phyloP scores from a whole-genome alignment of 1,140 invertebrate species.

The Lasaia peninsularis region DNA sequence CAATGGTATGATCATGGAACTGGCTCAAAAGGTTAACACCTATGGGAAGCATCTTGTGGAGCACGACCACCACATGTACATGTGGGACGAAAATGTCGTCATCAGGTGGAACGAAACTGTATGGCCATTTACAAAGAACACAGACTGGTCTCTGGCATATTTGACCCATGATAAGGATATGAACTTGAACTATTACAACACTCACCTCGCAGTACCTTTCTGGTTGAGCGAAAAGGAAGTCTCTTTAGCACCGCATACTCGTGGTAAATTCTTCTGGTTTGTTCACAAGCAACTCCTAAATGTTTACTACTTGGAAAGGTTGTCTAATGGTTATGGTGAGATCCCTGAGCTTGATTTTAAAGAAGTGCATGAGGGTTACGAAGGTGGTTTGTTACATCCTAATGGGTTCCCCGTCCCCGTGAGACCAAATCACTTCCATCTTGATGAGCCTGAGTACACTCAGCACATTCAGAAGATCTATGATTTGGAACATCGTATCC shows the following conservation, averaged over 20 bases:
- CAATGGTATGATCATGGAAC: constrained; percentile 77
- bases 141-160: constrained; percentile 80
- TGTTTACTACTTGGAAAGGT: constrained; percentile 83
- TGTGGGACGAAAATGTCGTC: constrained; percentile 56
- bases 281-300: constrained; percentile 80
- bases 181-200: constrained; percentile 84
- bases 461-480: constrained; percentile 72
- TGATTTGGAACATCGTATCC: constrained; percentile 79
- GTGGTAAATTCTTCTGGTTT: constrained; percentile 82
- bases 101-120: constrained; percentile 79
- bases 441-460: constrained; percentile 44
- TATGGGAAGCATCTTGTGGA: constrained; percentile 47
- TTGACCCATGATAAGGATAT: constrained; percentile 86
- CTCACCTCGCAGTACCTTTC: constrained; percentile 80
- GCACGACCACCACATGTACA: constrained; percentile 44
- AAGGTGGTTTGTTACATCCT: constrained; percentile 80
- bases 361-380: constrained; percentile 80
- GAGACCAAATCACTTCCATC: constrained; percentile 72
- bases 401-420: constrained; percentile 82
- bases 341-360: constrained; percentile 79
- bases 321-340: constrained; percentile 80
- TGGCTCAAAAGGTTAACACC: constrained; percentile 76
- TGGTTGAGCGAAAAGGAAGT: constrained; percentile 77
- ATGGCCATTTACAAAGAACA: constrained; percentile 69
- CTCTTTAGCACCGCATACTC: constrained; percentile 71